phyloP scores from a whole-genome alignment of 2,113 vertebrate genomes.

The Perccottus glenii region DNA sequence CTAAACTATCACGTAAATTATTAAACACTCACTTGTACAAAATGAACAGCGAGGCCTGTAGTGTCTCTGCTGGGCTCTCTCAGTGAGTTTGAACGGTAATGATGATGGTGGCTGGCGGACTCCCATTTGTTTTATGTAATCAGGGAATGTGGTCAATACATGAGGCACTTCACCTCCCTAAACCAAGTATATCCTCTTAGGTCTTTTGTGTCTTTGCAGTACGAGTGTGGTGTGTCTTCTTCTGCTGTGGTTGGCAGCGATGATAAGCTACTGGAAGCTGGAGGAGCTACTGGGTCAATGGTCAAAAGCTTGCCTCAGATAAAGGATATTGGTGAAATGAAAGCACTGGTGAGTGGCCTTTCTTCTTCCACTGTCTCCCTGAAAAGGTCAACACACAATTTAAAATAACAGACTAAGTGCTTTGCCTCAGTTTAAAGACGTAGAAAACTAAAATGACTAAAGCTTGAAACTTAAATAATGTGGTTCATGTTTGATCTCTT shows the following conservation, averaged over 20 bases:
- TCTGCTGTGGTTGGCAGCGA: slow-evolving; percentile 22
- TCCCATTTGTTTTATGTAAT: slow-evolving; percentile 69
- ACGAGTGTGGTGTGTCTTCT: slow-evolving; percentile 34
- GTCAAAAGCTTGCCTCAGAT: slow-evolving; percentile 56
- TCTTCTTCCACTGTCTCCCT: neutral
- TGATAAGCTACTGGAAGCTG: slow-evolving; percentile 52
- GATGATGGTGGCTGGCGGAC: slow-evolving; percentile 72
- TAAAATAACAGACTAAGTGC: neutral
- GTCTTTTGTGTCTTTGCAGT: slow-evolving; percentile 54
- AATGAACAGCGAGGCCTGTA: too few relatives aligned
- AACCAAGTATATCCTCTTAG: slow-evolving; percentile 11
- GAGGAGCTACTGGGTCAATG: slow-evolving; percentile 29
- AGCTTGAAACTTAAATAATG: slow-evolving; percentile 1
- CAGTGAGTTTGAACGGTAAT: slow-evolving; percentile 64
- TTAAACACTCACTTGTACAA: too few relatives aligned
- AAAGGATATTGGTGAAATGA: slow-evolving; percentile 59
- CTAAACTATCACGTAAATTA: neutral
- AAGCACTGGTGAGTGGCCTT: slow-evolving; percentile 69
- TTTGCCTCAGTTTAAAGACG: too few relatives aligned
- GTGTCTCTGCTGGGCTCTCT: too few relatives aligned
- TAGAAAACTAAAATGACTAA: neutral
- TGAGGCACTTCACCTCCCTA: slow-evolving; percentile 22
- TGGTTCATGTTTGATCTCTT: neutral
- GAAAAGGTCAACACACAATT: neutral
- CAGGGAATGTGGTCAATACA: slow-evolving; percentile 39